These are phyloP conservation scores for Ophraella communa DNA, from an alignment of 2,888 invertebrate species.

Conservation along the genomic window DNA sequence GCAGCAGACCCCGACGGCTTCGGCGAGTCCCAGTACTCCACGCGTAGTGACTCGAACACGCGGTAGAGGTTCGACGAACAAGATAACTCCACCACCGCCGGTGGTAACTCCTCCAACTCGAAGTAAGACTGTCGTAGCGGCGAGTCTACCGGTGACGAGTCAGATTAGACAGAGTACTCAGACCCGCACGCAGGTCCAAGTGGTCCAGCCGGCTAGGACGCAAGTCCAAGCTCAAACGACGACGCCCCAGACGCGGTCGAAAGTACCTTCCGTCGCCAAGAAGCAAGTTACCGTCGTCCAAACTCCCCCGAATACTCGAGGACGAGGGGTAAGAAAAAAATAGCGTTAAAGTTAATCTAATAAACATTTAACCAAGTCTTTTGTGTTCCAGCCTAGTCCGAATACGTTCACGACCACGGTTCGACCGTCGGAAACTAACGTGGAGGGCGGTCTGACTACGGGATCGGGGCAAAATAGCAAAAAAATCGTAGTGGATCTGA, in stretches of 20 bases:
- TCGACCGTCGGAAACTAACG: constrained; percentile 74
- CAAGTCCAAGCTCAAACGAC: constrained; percentile 1
- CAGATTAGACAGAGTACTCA: not conserved
- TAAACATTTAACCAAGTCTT: too few relatives aligned
- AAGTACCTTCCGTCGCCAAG: not conserved
- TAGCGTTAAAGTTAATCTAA: too few relatives aligned
- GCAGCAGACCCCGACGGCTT: constrained; percentile 18
- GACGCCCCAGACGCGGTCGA: not conserved
- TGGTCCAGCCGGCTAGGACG: not conserved
- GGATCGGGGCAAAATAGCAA: constrained; percentile 52
- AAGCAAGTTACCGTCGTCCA: constrained; percentile 5
- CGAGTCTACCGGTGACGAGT: not conserved
- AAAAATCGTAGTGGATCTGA: constrained; percentile 67
- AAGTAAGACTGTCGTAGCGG: not conserved
- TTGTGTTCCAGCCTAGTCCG: constrained; percentile 13
- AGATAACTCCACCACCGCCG: constrained; percentile 12
- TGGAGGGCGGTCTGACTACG: constrained; percentile 74
- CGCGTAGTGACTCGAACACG: constrained; percentile 8
- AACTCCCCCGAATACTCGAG: constrained; percentile 13
- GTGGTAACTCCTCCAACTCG: constrained; percentile 4
- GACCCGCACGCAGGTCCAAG: not conserved
- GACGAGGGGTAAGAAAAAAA: constrained; percentile 28
- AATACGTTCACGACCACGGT: constrained; percentile 50
- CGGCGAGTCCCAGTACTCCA: not conserved
- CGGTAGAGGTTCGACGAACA: constrained; percentile 5